Percentiles rank a stretch among this genome's conserved stretches.
These are phyloP conservation scores for Clanis bilineata DNA, from an alignment of 2,888 invertebrate species.

Conservation along the genomic window DNA sequence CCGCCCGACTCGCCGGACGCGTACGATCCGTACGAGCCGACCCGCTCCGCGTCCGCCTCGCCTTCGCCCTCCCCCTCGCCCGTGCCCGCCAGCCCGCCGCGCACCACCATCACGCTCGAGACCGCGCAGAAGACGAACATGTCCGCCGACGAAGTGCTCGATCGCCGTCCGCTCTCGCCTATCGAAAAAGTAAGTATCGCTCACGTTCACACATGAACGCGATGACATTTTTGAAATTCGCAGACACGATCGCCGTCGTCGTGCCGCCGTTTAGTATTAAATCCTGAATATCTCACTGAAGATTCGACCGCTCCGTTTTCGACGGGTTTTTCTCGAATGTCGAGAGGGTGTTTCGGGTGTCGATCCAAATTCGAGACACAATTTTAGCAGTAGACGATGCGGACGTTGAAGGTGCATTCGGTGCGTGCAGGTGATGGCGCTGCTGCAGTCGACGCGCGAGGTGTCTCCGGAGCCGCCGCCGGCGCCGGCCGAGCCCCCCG, in stretches of 20 bases:
- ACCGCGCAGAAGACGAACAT: slow-evolving; percentile 74
- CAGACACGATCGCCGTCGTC: not conserved
- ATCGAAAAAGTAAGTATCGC: slow-evolving; percentile 72
- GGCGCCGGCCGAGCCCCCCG: slow-evolving; percentile 31
- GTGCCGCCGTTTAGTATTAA: too few species aligned
- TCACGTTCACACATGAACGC: not conserved
- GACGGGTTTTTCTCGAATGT: too few species aligned
- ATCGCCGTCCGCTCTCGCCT: slow-evolving; percentile 77
- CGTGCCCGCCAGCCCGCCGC: slow-evolving; percentile 27
- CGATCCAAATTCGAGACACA: too few species aligned
- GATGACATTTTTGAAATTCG: not conserved
- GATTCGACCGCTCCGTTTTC: too few species aligned
- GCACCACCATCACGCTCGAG: slow-evolving; percentile 66
- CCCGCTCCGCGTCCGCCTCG: slow-evolving; percentile 88
- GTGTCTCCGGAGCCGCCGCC: slow-evolving; percentile 65
- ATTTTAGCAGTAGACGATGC: too few species aligned
- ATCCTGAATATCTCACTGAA: too few species aligned
- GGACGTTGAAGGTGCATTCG: not conserved
- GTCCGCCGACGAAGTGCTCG: slow-evolving; percentile 74
- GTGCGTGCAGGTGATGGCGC: slow-evolving; percentile 67
- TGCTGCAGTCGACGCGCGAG: slow-evolving; percentile 78
- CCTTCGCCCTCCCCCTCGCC: slow-evolving; percentile 58
- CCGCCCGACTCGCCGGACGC: slow-evolving; percentile 87
- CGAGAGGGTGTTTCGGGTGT: too few species aligned
- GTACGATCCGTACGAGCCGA: slow-evolving; percentile 96